Base-by-base conservation (phyloP, 2,797 vertebrate species). In the Meriones psammophilus region DNA sequence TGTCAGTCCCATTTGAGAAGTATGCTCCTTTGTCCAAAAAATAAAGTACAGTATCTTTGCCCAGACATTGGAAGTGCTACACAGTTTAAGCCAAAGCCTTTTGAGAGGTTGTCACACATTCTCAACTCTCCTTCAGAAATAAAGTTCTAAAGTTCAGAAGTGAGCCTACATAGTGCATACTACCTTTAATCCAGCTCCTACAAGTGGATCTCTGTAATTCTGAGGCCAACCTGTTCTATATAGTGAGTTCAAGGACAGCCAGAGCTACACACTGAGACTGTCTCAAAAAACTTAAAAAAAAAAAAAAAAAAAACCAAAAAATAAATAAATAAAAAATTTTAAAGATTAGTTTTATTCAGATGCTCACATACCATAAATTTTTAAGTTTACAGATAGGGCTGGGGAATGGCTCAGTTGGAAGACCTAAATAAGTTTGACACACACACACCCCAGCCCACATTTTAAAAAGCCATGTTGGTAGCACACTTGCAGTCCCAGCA, bases 1-100 rank as follows among this genome's bases (percentile, higher is more conserved):
- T 94, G 42, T 85, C 26, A 85, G 22, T 64, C 33, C n/a, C 10
- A 94, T 96, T 95, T 90, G 42, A 50, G 92, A 84, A 80, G 69
- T 26, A 69, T 1, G 30, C 18, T 85, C 20, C n/a, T 94, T 50
- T 88, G 46, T 42, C 33, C 39, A 91, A 17, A 85, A 88, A 84
- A 74, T 73, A 46, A 84, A 92, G 13, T 95, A 93, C 14, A 15
- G 88, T 92, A 64, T 91, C 46, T 93, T 92, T 74, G 33, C 56
- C 36, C 64, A 88, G 30, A 42, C 18, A 71, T 95, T 89, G 58
- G 15, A 58, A 85, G 4, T 87, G 74, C 30, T 92, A 58, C 13
- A 95, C 33, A 95, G 1, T 89, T 92, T 87, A 17, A 79, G 14
- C 26, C 13, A 89, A 92, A 89, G 0, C 73, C 81, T 76, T 66